A percentile compares a stretch with the other conserved stretches of the same genome.
Evolutionary conservation across 1,140 invertebrate genomes (phyloP).

Genomic region (Belonocnema kinseyi): DNA sequence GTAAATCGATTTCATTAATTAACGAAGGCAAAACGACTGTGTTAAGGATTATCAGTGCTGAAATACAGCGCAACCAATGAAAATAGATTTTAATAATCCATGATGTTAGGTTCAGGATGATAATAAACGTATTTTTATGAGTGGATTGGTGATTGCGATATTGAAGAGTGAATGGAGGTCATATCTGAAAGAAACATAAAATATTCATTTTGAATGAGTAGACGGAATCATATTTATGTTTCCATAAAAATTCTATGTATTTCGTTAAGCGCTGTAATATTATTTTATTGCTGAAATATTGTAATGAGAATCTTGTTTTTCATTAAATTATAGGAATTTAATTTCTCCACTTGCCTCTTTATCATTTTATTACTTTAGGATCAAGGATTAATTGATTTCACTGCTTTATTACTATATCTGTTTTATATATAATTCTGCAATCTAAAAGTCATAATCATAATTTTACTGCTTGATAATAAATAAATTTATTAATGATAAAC

Average conservation of each 20-base stretch:
- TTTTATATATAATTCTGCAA: too few relatives aligned
- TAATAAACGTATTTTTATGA: slow-evolving; percentile 11
- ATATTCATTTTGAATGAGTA: background rate
- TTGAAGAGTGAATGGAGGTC: background rate
- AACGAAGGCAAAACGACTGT: slow-evolving; percentile 12
- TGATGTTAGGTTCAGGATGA: background rate
- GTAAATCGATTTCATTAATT: slow-evolving; percentile 29
- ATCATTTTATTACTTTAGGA: background rate
- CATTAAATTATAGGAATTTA: slow-evolving; percentile 11
- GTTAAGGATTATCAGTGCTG: slow-evolving; percentile 1
- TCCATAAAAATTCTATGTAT: background rate
- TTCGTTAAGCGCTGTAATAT: background rate
- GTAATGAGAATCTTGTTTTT: background rate
- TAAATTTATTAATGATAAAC: too few relatives aligned
- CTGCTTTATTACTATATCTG: too few relatives aligned
- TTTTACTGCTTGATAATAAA: too few relatives aligned
- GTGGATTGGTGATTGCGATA: background rate
- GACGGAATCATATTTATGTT: background rate
- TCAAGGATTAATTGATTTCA: too few relatives aligned
- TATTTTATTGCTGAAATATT: slow-evolving; percentile 17
- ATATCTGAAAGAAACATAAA: background rate
- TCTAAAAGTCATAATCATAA: too few relatives aligned
- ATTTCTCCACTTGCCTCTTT: background rate
- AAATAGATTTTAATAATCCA: slow-evolving; percentile 12
- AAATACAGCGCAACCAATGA: background rate